These are phyloP conservation scores for Aleiodes alternator DNA, from an alignment of 2,888 invertebrate genomes.

Conservation along the genomic window DNA sequence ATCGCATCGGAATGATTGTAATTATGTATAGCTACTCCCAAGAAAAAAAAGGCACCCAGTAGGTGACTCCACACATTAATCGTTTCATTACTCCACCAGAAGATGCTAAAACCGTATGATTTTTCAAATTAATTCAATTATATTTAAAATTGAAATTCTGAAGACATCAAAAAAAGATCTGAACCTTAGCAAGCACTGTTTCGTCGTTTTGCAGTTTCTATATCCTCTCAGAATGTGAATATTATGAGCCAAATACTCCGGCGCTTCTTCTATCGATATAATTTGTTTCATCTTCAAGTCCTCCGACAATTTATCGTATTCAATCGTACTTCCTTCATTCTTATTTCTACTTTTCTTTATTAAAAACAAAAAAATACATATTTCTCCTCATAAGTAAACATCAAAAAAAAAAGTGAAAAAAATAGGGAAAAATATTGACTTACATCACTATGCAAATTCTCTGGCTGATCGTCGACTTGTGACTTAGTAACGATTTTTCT, in stretches of 20 bases:
- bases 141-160: background rate
- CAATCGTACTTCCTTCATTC: constrained; percentile 61
- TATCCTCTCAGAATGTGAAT: constrained; percentile 91
- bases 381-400: background rate
- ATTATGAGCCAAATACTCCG: constrained; percentile 90
- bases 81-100: constrained; percentile 98
- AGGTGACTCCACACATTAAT: constrained; percentile 98
- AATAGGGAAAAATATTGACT: background rate
- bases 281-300: constrained; percentile 70
- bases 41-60: constrained; percentile 89
- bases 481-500: constrained; percentile 12
- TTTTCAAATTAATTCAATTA: constrained; percentile 7
- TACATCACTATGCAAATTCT: background rate
- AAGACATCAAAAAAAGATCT: constrained; percentile 26
- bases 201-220: constrained; percentile 87
- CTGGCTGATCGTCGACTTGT: constrained; percentile 1
- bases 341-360: constrained; percentile 44
- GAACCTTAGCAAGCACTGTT: constrained; percentile 92
- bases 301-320: constrained; percentile 62
- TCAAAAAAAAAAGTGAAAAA: background rate
- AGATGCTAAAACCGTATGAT: constrained; percentile 81
- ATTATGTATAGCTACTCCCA: constrained; percentile 90
- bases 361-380: background rate
- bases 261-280: constrained; percentile 80
- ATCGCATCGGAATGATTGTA: constrained; percentile 80